Evolutionary conservation across 1,140 invertebrate species (phyloP), one percentile per base, ranked within the genome.

Genomic region (Temnothorax longispinosus): DNA sequence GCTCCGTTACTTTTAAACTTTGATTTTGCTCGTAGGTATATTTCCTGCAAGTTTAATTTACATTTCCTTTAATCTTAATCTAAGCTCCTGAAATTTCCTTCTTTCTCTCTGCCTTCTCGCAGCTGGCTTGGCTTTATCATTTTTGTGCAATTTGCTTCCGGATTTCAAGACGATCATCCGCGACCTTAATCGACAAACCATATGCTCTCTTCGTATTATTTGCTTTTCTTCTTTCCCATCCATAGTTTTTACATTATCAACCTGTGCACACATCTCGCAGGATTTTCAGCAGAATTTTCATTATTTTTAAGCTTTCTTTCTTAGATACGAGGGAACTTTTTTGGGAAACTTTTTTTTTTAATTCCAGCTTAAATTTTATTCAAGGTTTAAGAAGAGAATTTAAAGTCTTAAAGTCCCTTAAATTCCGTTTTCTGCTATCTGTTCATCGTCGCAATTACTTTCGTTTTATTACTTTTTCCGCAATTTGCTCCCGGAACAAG

Each of bases 381-480:
- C 35, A 54, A 6, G 2, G 4, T 27, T 35, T 27, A 27, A 15
- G 5, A 6, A 41, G 18, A 38, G 8, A 80, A 64, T 7, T 67
- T 69, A 47, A 80, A 54, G n/a, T n/a, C 41, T 50, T 38, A 62
- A n/a, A 78, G 13, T 47, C 13, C 41, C 5, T n/a, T 35, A 38
- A 52, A 54, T 41, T 54, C 13, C 6, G 4, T 41, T n/a, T n/a
- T 38, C 8, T 15, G n/a, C 18, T 54, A 38, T 80, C 62, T 41
- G 13, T 69, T 15, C 13, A 41, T 67, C 44, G 8, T 15, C 21
- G 47, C n/a, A n/a, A n/a, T n/a, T 47, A 41, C 13, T 56, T 75
- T 38, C 21, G n/a, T 41, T 80, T 67, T 80, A 80, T 78, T 44
- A 65, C 47, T 41, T 41, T 27, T 80, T 67, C 60, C 60, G 27